Conservation (phyloP, 2,113 vertebrate genomes). For the Austrofundulus limnaeus region DNA sequence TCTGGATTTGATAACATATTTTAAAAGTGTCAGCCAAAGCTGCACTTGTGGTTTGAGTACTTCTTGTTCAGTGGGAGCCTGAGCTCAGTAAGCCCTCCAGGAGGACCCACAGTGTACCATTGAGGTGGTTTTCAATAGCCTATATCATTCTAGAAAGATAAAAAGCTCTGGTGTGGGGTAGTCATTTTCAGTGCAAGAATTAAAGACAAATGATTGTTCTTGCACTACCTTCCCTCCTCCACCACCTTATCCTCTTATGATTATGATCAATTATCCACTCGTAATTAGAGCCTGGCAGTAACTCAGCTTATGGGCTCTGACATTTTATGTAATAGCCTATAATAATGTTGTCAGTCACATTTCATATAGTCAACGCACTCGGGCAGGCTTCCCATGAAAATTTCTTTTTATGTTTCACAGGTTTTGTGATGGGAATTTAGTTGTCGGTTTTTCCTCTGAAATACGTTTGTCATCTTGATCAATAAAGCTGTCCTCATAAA, state of each 20-base stretch:
- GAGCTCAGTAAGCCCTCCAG: conserved; percentile 29
- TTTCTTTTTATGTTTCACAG: conserved; percentile 23
- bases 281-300: conserved; percentile 70
- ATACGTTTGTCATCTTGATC: conserved; percentile 15
- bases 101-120: conserved; percentile 17
- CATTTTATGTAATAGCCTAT: conserved; percentile 65
- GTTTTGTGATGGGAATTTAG: conserved; percentile 17
- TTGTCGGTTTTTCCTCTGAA: conserved; percentile 3
- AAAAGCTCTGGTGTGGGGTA: conserved; percentile 46
- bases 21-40: conserved; percentile 26
- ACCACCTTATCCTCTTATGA: conserved; percentile 64
- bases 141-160: conserved; percentile 50
- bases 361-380: conserved; percentile 48
- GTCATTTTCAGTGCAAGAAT: conserved; percentile 58
- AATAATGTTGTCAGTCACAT: conserved; percentile 71
- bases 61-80: conserved; percentile 11
- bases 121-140: conserved; percentile 42
- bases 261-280: conserved; percentile 75
- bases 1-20: conserved; percentile 12
- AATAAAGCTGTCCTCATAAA: conserved; percentile 8
- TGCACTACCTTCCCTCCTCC: conserved; percentile 56
- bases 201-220: conserved; percentile 66
- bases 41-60: conserved; percentile 19
- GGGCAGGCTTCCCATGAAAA: conserved; percentile 28
- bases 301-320: conserved; percentile 58